Evolutionary conservation across 2,888 invertebrate genomes (phyloP).

Genomic region (Craniophora ligustri): DNA sequence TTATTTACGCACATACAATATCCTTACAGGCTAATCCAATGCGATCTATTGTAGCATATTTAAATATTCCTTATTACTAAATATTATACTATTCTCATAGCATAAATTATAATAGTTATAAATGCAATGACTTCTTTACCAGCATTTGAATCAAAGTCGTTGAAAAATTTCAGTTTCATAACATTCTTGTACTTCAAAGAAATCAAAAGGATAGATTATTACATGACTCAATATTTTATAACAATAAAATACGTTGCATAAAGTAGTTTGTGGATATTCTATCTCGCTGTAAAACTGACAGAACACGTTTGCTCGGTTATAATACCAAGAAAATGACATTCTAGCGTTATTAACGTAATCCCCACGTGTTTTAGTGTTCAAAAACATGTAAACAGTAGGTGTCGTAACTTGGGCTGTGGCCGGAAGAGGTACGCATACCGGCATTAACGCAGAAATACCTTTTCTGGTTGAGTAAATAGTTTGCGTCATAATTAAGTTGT

Average conservation of each 20-base stretch:
- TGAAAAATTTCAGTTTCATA: not conserved
- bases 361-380: constrained; percentile 48
- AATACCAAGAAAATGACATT: constrained; percentile 55
- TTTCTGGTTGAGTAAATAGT: constrained; percentile 7
- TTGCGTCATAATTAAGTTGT: constrained; percentile 2
- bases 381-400: constrained; percentile 58
- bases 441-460: constrained; percentile 59
- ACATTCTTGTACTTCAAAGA: too few relatives aligned
- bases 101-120: not conserved
- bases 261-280: constrained; percentile 35
- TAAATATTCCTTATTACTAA: too few relatives aligned
- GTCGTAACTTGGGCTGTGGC: constrained; percentile 54
- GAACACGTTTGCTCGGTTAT: constrained; percentile 56
- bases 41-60: too few relatives aligned
- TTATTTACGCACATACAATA: too few relatives aligned
- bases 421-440: constrained; percentile 72
- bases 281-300: constrained; percentile 37
- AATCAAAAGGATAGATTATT: too few relatives aligned
- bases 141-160: not conserved
- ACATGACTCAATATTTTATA: constrained; percentile 41
- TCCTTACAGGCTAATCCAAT: too few relatives aligned
- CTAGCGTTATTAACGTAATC: constrained; percentile 56
- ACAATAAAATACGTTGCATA: constrained; percentile 39
- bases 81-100: too few relatives aligned
- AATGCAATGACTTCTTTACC: not conserved